A percentile compares a stretch with the other conserved stretches of the same genome.
These are phyloP conservation scores for Adelphocoris suturalis DNA, from an alignment of 2,888 invertebrate genomes.

Conservation along the genomic window DNA sequence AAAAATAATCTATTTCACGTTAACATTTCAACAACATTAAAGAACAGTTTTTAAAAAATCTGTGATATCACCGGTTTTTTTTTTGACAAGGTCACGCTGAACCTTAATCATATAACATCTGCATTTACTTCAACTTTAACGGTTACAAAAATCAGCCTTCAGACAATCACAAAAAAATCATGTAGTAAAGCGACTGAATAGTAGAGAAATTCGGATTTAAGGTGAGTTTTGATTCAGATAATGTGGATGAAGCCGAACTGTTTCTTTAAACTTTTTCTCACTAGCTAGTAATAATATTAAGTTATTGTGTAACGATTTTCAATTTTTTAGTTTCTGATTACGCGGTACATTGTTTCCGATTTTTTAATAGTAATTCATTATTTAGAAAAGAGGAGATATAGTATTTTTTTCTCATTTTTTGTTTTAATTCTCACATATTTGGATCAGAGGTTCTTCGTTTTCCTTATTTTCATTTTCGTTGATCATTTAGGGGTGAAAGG, in stretches of 20 bases:
- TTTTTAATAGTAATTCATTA: neutral
- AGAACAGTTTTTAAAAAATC: neutral
- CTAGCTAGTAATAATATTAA: neutral
- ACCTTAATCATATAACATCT: conserved; percentile 10
- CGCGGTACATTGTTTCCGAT: neutral
- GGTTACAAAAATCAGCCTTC: conserved; percentile 34
- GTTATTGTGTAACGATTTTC: neutral
- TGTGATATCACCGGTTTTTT: conserved; percentile 31
- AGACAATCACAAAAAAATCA: conserved; percentile 21
- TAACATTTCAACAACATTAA: conserved; percentile 9
- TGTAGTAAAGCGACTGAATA: neutral
- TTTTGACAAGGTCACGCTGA: neutral
- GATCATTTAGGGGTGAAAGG: conserved; percentile 58
- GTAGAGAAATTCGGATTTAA: neutral
- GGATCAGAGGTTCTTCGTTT: conserved; percentile 17
- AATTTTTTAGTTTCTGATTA: neutral
- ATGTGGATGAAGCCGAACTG: neutral
- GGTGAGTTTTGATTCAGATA: neutral
- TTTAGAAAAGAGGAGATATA: neutral
- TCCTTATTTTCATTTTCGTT: neutral
- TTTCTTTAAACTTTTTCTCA: neutral
- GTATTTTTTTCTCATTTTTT: neutral
- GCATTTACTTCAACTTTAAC: neutral
- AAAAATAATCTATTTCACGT: conserved; percentile 13
- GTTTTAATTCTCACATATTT: neutral